phyloP scores from a whole-genome alignment of 1,140 invertebrate species.

The Planococcus citri region DNA sequence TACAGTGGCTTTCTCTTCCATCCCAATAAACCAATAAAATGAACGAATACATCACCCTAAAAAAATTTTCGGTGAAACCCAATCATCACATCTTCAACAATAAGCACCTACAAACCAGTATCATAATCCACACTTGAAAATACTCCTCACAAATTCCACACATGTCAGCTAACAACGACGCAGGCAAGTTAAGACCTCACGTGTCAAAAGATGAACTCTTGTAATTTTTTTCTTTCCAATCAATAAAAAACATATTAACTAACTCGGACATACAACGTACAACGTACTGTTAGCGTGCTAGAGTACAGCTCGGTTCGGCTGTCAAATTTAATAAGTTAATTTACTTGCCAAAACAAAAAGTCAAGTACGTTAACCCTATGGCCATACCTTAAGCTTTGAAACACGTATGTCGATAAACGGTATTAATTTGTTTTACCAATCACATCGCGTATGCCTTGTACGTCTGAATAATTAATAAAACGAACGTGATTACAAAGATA shows the following conservation, averaged over 20 bases:
- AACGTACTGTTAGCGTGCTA: neutral
- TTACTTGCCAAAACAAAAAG: slow-evolving; percentile 8
- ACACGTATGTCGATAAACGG: neutral
- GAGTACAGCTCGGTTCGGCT: neutral
- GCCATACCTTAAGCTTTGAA: neutral
- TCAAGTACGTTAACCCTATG: neutral
- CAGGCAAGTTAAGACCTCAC: neutral
- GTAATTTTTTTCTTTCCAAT: neutral
- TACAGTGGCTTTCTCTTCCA: no score
- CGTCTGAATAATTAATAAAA: neutral
- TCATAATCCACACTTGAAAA: no score
- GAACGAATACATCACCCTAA: no score
- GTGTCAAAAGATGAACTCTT: neutral
- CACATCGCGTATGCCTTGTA: neutral
- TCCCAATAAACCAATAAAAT: no score
- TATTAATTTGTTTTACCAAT: neutral
- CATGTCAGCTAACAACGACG: neutral
- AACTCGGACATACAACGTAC: neutral
- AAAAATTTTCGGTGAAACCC: no score
- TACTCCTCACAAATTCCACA: no score
- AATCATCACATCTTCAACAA: no score
- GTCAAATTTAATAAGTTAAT: neutral
- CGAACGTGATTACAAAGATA: no score
- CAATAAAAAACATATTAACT: neutral
- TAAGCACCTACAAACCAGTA: no score